Evolutionary conservation across 2,797 vertebrate genomes (phyloP), one percentile per base, ranked within the genome.

Genomic region (Scomberomorus guttatus): DNA sequence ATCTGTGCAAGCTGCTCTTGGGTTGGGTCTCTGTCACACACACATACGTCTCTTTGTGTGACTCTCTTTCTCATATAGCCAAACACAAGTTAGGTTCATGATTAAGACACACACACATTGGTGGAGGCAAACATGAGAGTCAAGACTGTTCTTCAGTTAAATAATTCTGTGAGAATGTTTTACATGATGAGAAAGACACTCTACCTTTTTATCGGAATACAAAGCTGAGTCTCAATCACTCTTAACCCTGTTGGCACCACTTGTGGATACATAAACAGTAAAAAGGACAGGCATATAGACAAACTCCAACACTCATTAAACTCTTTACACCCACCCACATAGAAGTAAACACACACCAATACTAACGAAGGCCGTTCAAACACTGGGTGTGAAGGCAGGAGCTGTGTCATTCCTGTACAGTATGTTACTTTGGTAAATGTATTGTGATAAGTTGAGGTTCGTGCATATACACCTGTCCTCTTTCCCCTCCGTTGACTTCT

Each of bases 1-100:
- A 86, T 90, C 79, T 88, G 81, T 82, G 74, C 51, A 74, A 83
- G 64, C 80, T 79, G 68, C 42, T 76, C 55, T 64, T 39, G 56
- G 66, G 67, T 51, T 70, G 56, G 77, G 60, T 75, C 58, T 59
- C 37, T 9, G 60, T 61, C 63, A 72, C 25, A 62, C 32, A 51
- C 46, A 46, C 51, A 71, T 51, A 50, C 76, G 32, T 69, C 64
- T 70, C 63, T 44, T 58, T 57, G 68, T 72, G 59, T 34, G 51
- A 46, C 22, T 62, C 3, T 62, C 4, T 55, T 42, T 44, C 20
- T 56, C n/a, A 50, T 59, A 22, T 10, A 58, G 32, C 59, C 51
- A 78, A 52, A 73, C 24, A 37, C 17, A 22, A 46, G 17, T 57
- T 17, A n/a, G 34, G 44, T 46, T 29, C 39, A 14, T 8, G 27